Percentiles rank a stretch among this genome's conserved stretches.
Conservation (phyloP, 2,888 invertebrate genomes). For the Acleris emargana region DNA sequence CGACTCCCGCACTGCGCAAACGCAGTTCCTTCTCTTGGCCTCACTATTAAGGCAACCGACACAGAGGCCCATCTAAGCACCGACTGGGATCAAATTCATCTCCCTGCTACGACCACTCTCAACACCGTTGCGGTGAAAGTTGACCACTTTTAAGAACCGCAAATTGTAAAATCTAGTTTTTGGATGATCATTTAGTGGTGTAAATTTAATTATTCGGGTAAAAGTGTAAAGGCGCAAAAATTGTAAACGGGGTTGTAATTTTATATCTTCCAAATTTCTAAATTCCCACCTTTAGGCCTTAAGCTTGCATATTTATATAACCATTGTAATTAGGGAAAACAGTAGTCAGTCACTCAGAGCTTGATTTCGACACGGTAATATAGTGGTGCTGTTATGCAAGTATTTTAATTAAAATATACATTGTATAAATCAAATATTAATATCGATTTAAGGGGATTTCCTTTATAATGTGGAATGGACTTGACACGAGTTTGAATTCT, state of each 20-base stretch:
- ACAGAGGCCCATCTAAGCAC: constrained; percentile 93
- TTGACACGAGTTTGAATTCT: neutral
- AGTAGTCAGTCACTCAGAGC: constrained; percentile 19
- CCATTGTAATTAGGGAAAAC: neutral
- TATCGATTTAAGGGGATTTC: too few relatives aligned
- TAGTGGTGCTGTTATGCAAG: constrained; percentile 27
- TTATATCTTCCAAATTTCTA: constrained; percentile 32
- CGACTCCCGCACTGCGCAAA: constrained; percentile 94
- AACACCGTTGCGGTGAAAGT: constrained; percentile 95
- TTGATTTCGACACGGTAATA: constrained; percentile 27
- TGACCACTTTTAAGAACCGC: constrained; percentile 89
- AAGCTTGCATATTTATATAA: constrained; percentile 20
- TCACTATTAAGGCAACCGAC: constrained; percentile 91
- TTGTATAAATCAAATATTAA: neutral
- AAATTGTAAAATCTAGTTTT: neutral
- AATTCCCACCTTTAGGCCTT: constrained; percentile 36
- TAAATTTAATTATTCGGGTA: too few relatives aligned
- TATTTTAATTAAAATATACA: neutral
- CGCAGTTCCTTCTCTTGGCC: constrained; percentile 89
- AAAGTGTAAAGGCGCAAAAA: too few relatives aligned
- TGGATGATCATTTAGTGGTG: neutral
- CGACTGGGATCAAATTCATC: constrained; percentile 92
- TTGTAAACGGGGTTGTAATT: constrained; percentile 2
- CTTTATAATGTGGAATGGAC: neutral
- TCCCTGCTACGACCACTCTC: constrained; percentile 92